phyloP scores from a whole-genome alignment of 1,140 invertebrate genomes.

The Aleiodes sp. region DNA sequence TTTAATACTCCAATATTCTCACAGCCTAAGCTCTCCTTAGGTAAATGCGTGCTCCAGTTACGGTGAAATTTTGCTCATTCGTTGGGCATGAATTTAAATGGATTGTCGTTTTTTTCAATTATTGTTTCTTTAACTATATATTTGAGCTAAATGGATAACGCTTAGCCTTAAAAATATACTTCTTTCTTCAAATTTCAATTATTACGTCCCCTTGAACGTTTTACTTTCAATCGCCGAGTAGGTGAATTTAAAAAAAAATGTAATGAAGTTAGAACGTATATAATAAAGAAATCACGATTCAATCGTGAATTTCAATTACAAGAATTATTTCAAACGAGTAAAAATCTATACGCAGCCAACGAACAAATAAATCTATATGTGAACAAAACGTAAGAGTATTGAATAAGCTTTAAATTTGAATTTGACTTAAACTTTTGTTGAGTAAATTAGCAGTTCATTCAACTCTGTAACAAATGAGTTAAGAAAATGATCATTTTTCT shows the following conservation, averaged over 20 bases:
- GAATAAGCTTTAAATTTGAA: background rate
- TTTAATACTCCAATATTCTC: conserved; percentile 63
- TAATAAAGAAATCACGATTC: background rate
- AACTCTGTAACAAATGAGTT: background rate
- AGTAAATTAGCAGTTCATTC: conserved; percentile 1
- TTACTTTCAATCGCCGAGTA: background rate
- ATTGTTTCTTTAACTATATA: too few relatives aligned
- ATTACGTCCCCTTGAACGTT: too few relatives aligned
- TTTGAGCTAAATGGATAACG: conserved; percentile 7
- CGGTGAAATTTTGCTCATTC: conserved; percentile 6
- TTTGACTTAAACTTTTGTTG: background rate
- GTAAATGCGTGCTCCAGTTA: conserved; percentile 55
- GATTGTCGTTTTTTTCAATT: background rate
- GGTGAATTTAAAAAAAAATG: background rate
- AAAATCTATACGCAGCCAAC: background rate
- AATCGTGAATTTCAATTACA: background rate
- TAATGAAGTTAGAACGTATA: background rate
- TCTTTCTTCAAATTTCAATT: background rate
- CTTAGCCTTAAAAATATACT: background rate
- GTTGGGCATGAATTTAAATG: background rate
- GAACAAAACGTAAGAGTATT: conserved; percentile 1
- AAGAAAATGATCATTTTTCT: background rate
- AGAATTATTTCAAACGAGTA: background rate
- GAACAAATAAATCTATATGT: background rate
- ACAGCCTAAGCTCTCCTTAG: conserved; percentile 65